Percentiles rank a stretch among this genome's conserved stretches.
phyloP scores from a whole-genome alignment of 2,797 vertebrate genomes.

The Epinephelus malabaricus region DNA sequence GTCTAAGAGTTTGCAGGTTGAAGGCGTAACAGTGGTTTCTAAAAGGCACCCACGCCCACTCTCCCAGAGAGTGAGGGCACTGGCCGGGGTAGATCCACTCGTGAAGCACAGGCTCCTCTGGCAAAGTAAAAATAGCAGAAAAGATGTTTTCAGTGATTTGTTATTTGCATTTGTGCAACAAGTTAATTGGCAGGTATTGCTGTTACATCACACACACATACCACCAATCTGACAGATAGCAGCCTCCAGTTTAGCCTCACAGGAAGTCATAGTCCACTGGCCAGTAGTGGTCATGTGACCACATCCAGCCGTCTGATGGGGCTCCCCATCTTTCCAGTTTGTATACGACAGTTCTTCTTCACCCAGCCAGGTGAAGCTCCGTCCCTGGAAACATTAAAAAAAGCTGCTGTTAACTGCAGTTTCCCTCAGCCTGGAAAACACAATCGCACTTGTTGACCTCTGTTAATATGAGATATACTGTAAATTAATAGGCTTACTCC shows the following conservation, averaged over 20 bases:
- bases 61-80: slow-evolving; percentile 89
- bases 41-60: slow-evolving; percentile 94
- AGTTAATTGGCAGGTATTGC: neutral
- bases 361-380: slow-evolving; percentile 90
- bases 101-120: slow-evolving; percentile 78
- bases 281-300: slow-evolving; percentile 91
- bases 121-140: neutral
- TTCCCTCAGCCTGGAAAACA: neutral
- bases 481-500: slow-evolving; percentile 85
- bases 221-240: slow-evolving; percentile 92
- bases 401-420: neutral
- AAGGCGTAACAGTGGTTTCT: slow-evolving; percentile 96
- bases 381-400: slow-evolving; percentile 80
- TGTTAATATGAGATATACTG: neutral
- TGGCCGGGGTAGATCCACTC: slow-evolving; percentile 89
- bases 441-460: neutral
- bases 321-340: slow-evolving; percentile 93
- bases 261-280: slow-evolving; percentile 89
- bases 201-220: slow-evolving; percentile 64
- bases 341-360: slow-evolving; percentile 88
- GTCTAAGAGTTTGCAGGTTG: slow-evolving; percentile 90
- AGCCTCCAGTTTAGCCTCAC: slow-evolving; percentile 90
- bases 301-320: slow-evolving; percentile 89
- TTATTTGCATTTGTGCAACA: neutral
- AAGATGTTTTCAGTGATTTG: neutral